Evolutionary conservation across 2,797 vertebrate species (phyloP), one percentile per base, ranked within the genome.

Genomic region (Phataginus tetradactyla): DNA sequence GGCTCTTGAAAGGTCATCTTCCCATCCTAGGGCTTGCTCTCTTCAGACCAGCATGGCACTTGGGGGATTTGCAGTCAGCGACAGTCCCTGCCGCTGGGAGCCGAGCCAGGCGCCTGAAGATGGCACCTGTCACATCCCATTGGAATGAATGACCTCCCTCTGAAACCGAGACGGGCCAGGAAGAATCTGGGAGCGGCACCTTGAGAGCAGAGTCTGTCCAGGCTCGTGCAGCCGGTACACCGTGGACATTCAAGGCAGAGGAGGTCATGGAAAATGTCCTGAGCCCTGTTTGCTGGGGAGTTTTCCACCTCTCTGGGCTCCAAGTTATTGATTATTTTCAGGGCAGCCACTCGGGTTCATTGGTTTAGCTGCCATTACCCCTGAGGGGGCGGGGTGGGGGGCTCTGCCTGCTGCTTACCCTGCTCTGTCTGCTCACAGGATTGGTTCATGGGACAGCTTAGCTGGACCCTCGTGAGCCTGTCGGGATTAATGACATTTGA

Each of bases 51-150:
- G 80, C 80, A 81, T 86, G 90, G 81, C 81, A 92, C 32, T 95
- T 90, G 57, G 83, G 68, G 77, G 77, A 96, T 97, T 95, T 97
- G 81, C 57, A 94, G 86, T 81, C 94, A 96, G 86, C 2, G 0
- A 90, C n/a, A 96, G 85, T 92, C 78, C 72, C 57, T 93, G 92
- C 61, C 0, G 0, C 96, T 97, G 78, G 88, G 92, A 97, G 86
- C 72, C 90, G 39, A 98, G 88, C 85, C 94, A 97, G 92, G 71
- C 1, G 18, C 92, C 92, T 96, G 96, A 97, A 96, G 95, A 96
- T 96, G 95, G 88, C 90, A 97, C 97, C 95, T 96, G 95, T 97
- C 96, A 97, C 88, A 96, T 97, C 97, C 90, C 88, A 94, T 89
- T 97, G 96, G 94, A 95, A 97, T 96, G 96, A 98, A 96, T 96